A percentile compares a stretch with the other conserved stretches of the same genome.
Conservation (phyloP, 2,797 vertebrate genomes). For the Lepilemur septentrionalis region DNA sequence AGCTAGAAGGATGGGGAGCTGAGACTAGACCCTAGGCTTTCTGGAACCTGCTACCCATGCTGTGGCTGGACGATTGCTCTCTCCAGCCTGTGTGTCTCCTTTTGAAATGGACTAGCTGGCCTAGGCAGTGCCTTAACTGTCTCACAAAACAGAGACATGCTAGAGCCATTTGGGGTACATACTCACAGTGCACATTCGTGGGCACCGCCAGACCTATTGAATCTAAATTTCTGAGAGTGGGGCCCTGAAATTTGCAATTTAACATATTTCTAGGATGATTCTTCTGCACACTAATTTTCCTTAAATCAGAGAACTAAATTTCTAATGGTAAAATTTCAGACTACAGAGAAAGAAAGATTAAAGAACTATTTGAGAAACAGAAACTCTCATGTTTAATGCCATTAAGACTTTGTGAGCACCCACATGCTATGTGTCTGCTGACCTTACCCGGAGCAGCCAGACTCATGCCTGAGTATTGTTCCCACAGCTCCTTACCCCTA, state of each 20-base stretch:
- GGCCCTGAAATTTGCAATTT: not conserved
- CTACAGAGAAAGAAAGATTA: not conserved
- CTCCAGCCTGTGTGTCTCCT: not conserved
- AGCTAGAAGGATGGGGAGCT: not conserved
- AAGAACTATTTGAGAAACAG: not conserved
- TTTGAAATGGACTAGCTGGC: not conserved
- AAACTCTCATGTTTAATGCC: not conserved
- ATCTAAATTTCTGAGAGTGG: not conserved
- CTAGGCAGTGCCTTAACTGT: not conserved
- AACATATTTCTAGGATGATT: not conserved
- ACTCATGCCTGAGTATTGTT: not conserved
- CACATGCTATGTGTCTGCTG: not conserved
- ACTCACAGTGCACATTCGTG: not conserved
- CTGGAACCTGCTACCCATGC: not conserved
- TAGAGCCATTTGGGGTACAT: not conserved
- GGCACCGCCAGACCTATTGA: not conserved
- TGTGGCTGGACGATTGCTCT: not conserved
- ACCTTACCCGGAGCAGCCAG: too few relatives aligned
- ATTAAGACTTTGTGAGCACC: not conserved
- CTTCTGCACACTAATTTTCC: not conserved
- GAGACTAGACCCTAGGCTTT: not conserved
- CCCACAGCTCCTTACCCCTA: rapidly evolving
- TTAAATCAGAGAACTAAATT: slow-evolving; percentile 34
- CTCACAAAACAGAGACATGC: not conserved
- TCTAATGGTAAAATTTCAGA: slow-evolving; percentile 6